Evolutionary conservation across 2,113 vertebrate species (phyloP).

Genomic region (Tympanuchus pallidicinctus): DNA sequence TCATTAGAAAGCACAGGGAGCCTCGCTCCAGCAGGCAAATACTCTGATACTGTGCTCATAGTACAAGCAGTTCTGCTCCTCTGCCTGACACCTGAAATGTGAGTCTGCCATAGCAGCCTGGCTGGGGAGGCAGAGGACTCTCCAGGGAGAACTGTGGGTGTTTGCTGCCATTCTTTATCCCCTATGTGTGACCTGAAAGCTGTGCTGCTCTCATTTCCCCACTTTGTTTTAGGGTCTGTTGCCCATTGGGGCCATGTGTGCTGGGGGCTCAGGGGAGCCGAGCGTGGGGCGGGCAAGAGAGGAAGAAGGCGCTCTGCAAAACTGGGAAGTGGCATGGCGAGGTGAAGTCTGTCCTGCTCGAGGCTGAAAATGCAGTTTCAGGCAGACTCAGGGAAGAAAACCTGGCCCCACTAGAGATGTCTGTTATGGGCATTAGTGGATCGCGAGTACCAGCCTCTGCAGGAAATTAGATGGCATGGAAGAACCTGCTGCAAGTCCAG

Average conservation of each 20-base stretch:
- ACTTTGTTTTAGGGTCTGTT: neutral
- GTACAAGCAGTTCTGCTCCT: neutral
- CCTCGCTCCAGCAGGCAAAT: slow-evolving; percentile 7
- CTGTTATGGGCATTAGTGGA: neutral
- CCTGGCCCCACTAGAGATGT: neutral
- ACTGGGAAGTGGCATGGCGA: neutral
- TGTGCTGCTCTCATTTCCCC: slow-evolving; percentile 7
- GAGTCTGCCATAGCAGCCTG: neutral
- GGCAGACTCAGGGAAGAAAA: neutral
- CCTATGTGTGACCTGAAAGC: neutral
- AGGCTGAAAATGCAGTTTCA: neutral
- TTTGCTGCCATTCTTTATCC: slow-evolving; percentile 32
- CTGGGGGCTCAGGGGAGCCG: neutral
- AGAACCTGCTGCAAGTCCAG: neutral
- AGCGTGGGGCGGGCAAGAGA: neutral
- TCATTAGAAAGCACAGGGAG: slow-evolving; percentile 44
- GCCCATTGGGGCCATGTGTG: neutral
- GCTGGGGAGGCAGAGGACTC: slow-evolving; percentile 2
- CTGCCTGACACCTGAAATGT: neutral
- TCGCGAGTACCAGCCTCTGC: neutral
- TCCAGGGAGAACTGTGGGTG: neutral
- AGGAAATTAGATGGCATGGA: neutral
- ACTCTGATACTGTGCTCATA: neutral
- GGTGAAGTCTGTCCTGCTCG: neutral
- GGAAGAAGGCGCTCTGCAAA: neutral